Evolutionary conservation across 2,113 vertebrate genomes (phyloP).

Genomic region (Trichechus manatus): DNA sequence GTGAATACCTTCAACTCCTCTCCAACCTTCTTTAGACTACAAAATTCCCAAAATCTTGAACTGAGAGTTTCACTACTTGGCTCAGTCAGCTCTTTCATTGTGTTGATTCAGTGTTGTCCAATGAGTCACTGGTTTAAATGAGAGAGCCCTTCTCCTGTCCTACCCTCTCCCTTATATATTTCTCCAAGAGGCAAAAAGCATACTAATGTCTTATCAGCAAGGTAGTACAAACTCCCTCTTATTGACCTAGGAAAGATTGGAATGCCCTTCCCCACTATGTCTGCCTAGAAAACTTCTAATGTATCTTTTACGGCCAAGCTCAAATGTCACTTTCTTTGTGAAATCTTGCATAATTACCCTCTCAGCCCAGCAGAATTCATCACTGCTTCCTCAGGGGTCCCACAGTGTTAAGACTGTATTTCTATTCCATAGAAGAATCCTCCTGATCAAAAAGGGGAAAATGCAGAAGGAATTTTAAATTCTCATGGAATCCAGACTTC

Average conservation of each 20-base stretch:
- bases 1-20: conserved; percentile 39
- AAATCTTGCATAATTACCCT: conserved; percentile 53
- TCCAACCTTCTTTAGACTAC: conserved; percentile 33
- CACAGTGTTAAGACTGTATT: not conserved
- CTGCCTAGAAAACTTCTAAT: conserved; percentile 45
- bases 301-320: conserved; percentile 48
- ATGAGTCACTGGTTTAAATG: conserved; percentile 63
- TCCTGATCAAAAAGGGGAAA: not conserved
- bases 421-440: not conserved
- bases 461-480: not conserved
- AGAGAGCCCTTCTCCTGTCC: conserved; percentile 17
- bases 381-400: not conserved
- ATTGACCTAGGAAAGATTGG: conserved; percentile 63
- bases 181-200: conserved; percentile 56
- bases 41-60: conserved; percentile 63
- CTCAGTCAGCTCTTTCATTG: conserved; percentile 19
- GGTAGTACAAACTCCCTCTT: conserved; percentile 59
- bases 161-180: conserved; percentile 23
- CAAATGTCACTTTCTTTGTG: conserved; percentile 64
- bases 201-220: conserved; percentile 61
- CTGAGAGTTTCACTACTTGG: conserved; percentile 32
- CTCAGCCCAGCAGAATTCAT: conserved; percentile 44
- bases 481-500: not conserved
- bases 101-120: conserved; percentile 46
- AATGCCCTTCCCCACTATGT: conserved; percentile 50